Conservation (phyloP, 2,113 vertebrate species). For the Aldabrachelys gigantea region DNA sequence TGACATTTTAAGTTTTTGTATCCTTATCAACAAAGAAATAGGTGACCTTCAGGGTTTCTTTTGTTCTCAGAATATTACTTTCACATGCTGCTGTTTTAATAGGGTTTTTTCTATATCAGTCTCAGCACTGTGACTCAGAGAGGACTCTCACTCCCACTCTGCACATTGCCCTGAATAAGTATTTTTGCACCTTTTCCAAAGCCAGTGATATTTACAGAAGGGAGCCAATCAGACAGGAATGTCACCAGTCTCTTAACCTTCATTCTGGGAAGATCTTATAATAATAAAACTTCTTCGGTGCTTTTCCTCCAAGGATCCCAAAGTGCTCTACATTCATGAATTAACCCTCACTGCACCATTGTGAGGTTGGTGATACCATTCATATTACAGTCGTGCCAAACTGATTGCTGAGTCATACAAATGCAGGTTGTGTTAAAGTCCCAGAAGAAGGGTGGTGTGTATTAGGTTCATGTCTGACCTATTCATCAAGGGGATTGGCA, state of each 20-base stretch:
- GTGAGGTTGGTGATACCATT: neutral
- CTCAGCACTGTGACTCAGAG: constrained; percentile 15
- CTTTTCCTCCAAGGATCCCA: neutral
- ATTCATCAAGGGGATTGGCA: neutral
- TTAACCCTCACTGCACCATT: neutral
- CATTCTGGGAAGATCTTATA: neutral
- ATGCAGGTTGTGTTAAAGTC: neutral
- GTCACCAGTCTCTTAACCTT: neutral
- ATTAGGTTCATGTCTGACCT: neutral
- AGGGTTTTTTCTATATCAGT: neutral
- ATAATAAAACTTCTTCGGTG: too few species aligned
- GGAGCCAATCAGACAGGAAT: neutral
- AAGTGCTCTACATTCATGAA: too few species aligned
- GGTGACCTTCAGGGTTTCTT: neutral
- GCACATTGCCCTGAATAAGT: neutral
- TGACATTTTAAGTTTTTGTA: constrained; percentile 1
- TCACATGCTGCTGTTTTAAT: neutral
- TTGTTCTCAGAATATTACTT: neutral
- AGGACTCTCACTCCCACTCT: constrained; percentile 21
- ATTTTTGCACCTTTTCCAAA: constrained; percentile 12
- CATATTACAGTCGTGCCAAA: neutral
- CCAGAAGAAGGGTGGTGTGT: neutral
- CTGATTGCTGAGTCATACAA: too few species aligned
- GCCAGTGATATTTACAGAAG: neutral
- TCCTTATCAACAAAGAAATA: neutral